phyloP scores from a whole-genome alignment of 2,113 vertebrate genomes.

The Gymnarchus niloticus region DNA sequence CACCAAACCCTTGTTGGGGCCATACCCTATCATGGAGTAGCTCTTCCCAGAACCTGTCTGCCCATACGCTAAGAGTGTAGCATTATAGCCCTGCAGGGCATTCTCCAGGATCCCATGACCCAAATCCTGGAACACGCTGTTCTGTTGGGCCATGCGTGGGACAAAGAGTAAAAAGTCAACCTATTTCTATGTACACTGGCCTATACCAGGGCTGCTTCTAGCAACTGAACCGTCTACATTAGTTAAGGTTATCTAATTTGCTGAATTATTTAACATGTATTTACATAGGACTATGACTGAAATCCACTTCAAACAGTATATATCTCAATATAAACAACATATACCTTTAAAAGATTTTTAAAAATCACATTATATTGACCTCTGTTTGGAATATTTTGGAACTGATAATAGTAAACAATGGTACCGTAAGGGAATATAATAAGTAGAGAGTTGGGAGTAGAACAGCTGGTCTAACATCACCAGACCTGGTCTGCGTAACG shows the following conservation, averaged over 20 bases:
- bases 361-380: neutral
- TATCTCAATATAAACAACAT: neutral
- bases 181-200: neutral
- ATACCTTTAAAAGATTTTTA: neutral
- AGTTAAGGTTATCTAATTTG: neutral
- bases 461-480: neutral
- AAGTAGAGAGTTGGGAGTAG: neutral
- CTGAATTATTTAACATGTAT: neutral
- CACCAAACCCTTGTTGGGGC: conserved; percentile 72
- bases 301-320: neutral
- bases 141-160: conserved; percentile 47
- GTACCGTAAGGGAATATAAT: neutral
- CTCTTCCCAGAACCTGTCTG: conserved; percentile 80
- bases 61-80: conserved; percentile 69
- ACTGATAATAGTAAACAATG: neutral
- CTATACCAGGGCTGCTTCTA: neutral
- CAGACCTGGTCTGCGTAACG: conserved; percentile 73
- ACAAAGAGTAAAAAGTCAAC: neutral
- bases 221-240: neutral
- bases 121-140: conserved; percentile 62
- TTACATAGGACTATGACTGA: neutral
- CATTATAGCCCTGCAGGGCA: conserved; percentile 69
- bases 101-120: conserved; percentile 69
- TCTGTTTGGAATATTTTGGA: too few relatives aligned
- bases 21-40: conserved; percentile 73